Base-by-base conservation (phyloP, 92 coral and sea anemone species). In the Heliopora coerulea region DNA sequence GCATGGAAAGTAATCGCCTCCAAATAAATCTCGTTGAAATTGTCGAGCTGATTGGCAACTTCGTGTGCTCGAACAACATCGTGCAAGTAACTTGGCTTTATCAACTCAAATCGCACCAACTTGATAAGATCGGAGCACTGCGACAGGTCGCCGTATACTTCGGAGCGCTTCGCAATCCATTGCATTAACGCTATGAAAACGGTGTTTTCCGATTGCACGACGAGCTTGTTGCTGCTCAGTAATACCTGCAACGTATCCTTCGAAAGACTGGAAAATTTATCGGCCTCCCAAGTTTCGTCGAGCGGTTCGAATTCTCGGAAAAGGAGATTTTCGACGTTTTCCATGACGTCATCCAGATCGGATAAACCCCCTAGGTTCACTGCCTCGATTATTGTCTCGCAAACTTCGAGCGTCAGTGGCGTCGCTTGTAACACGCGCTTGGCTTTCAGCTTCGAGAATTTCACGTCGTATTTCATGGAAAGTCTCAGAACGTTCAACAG, bases 161-260 rank as follows among this genome's bases (percentile, higher is more conserved):
- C 74, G 23, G 30, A 27, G 35, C 57, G 82, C 80, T 21, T 31
- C 63, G 14, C 52, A 15, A 46, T 46, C 97, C 97, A 91, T 62
- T 86, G 79, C 85, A 85, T 91, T 37, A 92, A 74, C n/a, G 93
- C 91, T 27, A 89, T 88, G 82, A 92, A 92, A 15, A 89, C 97
- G 30, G 96, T 91, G 72, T 92, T 92, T 73, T 92, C 97, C 37
- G 86, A 87, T 15, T 96, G 88, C 31, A 92, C 88, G 74, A 83
- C 74, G 62, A 89, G 82, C 41, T 87, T 83, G 26, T 88, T 72
- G 72, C 56, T 27, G 33, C 32, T 8, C 0, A 65, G 35, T 40
- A 65, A 11, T 23, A 65, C n/a, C 6, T n/a, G 46, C n/a, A 65
- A 0, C 29, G 49, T n/a, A 17, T 17, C 30, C 41, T 21, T 40